Evolutionary conservation across 2,797 vertebrate species (phyloP), one percentile per base, ranked within the genome.

Genomic region (Microctenopoma steveboyesi): DNA sequence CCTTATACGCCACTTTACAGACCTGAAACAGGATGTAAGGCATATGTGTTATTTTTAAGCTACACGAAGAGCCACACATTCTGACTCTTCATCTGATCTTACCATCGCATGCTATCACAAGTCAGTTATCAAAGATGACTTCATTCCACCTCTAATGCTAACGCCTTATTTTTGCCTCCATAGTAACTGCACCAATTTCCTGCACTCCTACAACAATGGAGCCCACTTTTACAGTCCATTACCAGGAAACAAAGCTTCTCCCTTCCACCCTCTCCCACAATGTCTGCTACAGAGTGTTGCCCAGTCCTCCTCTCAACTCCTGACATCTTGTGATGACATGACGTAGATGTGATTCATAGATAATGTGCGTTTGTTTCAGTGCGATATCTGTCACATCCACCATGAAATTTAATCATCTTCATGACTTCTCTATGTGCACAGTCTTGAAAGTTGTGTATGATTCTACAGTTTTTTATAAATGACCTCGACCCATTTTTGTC

Each of bases 261-360:
- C 68, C 56, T 18, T 47, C 30, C 45, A n/a, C 16, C 37, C 43
- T 22, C 53, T 11, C 25, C 53, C 30, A 46, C 64, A 13, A 64
- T 25, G 1, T 37, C 62, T 72, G 75, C 71, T 46, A 2, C 67
- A 71, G 49, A 79, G 42, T 43, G 77, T 79, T 87, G 85, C 85
- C 71, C 74, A 51, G 50, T 15, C 72, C 52, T 74, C 57, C 66
- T 48, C 69, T 73, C 61, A 18, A 49, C 66, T 63, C 33, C 18
- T 1, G 3, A 28, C 30, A 8, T 57, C 50, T 60, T 42, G 39
- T 53, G 62, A 50, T 50, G 47, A 71, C 49, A 71, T 15, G 74
- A 61, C 50, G 45, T 5, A 52, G 28, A 4, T 54, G 25, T 71
- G 82, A 84, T 67, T 83, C 81, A 77, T 39, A 16, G 42, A 27